A percentile compares a stretch with the other conserved stretches of the same genome.
Conservation (phyloP, 2,113 vertebrate species). For the Semnornis frantzii region DNA sequence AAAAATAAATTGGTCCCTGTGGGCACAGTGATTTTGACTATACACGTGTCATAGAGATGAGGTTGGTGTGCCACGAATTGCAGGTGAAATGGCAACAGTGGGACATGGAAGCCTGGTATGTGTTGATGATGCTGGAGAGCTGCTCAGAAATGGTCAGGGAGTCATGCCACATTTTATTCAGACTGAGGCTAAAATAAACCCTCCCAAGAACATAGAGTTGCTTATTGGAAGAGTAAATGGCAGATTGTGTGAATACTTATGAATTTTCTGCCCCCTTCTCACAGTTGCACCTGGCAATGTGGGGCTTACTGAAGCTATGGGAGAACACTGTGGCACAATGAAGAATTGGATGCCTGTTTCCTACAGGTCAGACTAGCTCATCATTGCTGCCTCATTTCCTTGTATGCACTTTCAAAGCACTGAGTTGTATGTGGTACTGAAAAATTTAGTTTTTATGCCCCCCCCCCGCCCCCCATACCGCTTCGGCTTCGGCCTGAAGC, state of each 20-base stretch:
- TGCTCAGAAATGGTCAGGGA: conserved; percentile 4
- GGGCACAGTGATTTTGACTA: conserved; percentile 50
- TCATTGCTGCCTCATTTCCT: not conserved
- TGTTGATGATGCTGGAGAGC: not conserved
- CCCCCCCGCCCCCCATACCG: not conserved
- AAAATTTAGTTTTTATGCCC: conserved; percentile 35
- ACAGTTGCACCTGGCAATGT: not conserved
- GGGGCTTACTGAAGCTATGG: not conserved
- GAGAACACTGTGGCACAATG: not conserved
- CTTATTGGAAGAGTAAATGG: conserved; percentile 49
- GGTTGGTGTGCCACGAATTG: conserved; percentile 30
- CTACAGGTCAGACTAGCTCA: not conserved
- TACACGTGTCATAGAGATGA: conserved; percentile 46
- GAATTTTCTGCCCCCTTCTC: conserved; percentile 17
- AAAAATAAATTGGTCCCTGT: conserved; percentile 79
- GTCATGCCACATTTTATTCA: not conserved
- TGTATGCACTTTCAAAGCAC: not conserved
- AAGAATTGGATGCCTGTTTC: not conserved
- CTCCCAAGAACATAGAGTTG: conserved; percentile 21
- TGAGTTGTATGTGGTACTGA: not conserved
- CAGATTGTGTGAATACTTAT: conserved; percentile 18
- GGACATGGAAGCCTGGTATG: not conserved
- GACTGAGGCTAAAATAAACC: conserved; percentile 45
- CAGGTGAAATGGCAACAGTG: not conserved
- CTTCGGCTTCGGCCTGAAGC: conserved; percentile 28